Evolutionary conservation across 2,888 invertebrate species (phyloP), one percentile per base, ranked within the genome.

Genomic region (Meteorus cinctellus): DNA sequence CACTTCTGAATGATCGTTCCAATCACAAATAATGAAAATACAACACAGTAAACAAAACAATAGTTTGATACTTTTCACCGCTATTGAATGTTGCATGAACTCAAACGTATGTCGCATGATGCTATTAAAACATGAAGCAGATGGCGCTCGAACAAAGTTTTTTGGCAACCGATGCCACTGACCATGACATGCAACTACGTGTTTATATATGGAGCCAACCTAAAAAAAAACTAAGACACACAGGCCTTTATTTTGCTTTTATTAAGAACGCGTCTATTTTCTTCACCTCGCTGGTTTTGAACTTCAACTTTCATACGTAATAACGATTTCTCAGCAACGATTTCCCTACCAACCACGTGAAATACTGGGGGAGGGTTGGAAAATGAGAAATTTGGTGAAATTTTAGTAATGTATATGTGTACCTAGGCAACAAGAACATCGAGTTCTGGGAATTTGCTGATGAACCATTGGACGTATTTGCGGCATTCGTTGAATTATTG

Each of bases 341-440:
- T 55, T 19, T 41, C 41, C 34, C 10, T 31, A 55, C 31, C 24
- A 14, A 51, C 34, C 19, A 51, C 19, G 55, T 41, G 8, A 48
- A 67, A 67, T 41, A 29, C 12, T 48, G 27, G 3, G 3, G 55
- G 19, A 55, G 1, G 19, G n/a, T 55, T 59, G 19, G 19, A 3
- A 19, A 59, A 27, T 24, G n/a, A 59, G 1, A 59, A n/a, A 59
- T 59, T 2, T 59, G 12, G 14, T 16, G 19, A 59, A 2, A 27
- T 62, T 62, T 27, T 29, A 16, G 1, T 62, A 24, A 27, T 8
- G 19, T 62, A 24, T 31, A 48, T 45, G 70, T 78, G 82, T 85
- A 89, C 89, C 89, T 89, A 77, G 89, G 89, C 80, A 89, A 82
- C 82, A 89, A 85, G 82, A 89, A 89, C 86, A 88, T 89, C 71